Evolutionary conservation across 1,140 invertebrate genomes (phyloP).

Genomic region (Pogonognathellus flavescens): DNA sequence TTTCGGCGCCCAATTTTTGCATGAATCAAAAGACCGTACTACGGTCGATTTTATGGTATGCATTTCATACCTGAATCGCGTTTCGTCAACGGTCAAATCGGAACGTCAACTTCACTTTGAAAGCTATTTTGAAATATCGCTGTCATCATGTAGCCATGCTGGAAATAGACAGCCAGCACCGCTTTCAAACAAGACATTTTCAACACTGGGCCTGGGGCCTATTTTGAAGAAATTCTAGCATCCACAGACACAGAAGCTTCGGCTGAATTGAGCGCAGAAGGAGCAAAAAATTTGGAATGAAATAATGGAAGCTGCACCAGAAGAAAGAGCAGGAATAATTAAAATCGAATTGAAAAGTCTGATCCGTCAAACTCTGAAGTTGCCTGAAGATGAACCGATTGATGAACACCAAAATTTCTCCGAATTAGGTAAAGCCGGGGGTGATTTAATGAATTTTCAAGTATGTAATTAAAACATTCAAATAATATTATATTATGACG

Average conservation of each 20-base stretch:
- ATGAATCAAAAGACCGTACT: too few species aligned
- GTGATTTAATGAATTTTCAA: too few species aligned
- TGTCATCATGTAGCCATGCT: neutral
- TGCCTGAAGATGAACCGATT: conserved; percentile 41
- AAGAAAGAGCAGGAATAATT: conserved; percentile 40
- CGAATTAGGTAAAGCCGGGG: too few species aligned
- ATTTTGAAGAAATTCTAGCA: conserved; percentile 28
- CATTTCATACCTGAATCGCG: too few species aligned
- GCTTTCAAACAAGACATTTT: conserved; percentile 14
- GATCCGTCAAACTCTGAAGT: conserved; percentile 41
- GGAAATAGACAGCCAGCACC: neutral
- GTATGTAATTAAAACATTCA: too few species aligned
- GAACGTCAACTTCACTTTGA: too few species aligned
- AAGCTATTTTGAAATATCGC: conserved; percentile 8
- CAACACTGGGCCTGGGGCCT: neutral
- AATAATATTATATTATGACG: too few species aligned
- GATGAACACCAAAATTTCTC: conserved; percentile 52
- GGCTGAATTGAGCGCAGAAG: conserved; percentile 8
- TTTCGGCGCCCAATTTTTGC: too few species aligned
- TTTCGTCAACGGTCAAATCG: too few species aligned
- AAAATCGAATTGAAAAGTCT: conserved; percentile 7
- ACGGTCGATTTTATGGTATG: too few species aligned
- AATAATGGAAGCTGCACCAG: conserved; percentile 5
- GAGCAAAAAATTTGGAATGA: conserved; percentile 41
- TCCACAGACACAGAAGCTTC: neutral